These are phyloP conservation scores for Operophtera brumata DNA, from an alignment of 2,888 invertebrate genomes.

Conservation along the genomic window DNA sequence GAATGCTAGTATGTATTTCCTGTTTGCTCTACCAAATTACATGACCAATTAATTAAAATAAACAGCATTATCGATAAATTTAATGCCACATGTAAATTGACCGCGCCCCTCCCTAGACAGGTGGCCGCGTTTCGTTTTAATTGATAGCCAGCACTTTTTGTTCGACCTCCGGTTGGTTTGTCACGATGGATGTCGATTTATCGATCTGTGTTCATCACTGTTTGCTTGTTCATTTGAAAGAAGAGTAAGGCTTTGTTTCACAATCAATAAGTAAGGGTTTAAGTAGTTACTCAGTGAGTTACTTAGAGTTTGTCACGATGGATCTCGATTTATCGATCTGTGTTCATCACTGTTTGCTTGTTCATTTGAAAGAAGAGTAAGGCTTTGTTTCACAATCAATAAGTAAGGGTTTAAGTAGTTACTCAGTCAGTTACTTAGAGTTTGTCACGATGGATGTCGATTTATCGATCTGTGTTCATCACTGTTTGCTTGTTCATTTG, in stretches of 20 bases:
- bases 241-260: not conserved
- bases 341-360: conserved; percentile 22
- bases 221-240: conserved; percentile 17
- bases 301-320: conserved; percentile 30
- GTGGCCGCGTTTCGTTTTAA: conserved; percentile 48
- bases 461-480: conserved; percentile 38
- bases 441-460: conserved; percentile 33
- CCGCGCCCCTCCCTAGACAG: conserved; percentile 39
- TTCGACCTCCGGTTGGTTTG: conserved; percentile 32
- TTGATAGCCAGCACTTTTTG: conserved; percentile 44
- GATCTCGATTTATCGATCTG: conserved; percentile 41
- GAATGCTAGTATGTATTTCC: no score
- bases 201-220: conserved; percentile 33
- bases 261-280: no score
- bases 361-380: conserved; percentile 8
- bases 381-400: no score
- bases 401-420: no score
- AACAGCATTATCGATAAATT: conserved; percentile 9
- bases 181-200: conserved; percentile 37
- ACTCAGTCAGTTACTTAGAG: no score
- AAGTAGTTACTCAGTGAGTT: no score
- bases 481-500: conserved; percentile 20
- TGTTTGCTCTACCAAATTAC: not conserved
- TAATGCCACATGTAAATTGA: not conserved
- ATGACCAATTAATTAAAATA: conserved; percentile 20